These are phyloP conservation scores for Squalus acanthias DNA, from an alignment of 2,797 vertebrate genomes.

Conservation along the genomic window DNA sequence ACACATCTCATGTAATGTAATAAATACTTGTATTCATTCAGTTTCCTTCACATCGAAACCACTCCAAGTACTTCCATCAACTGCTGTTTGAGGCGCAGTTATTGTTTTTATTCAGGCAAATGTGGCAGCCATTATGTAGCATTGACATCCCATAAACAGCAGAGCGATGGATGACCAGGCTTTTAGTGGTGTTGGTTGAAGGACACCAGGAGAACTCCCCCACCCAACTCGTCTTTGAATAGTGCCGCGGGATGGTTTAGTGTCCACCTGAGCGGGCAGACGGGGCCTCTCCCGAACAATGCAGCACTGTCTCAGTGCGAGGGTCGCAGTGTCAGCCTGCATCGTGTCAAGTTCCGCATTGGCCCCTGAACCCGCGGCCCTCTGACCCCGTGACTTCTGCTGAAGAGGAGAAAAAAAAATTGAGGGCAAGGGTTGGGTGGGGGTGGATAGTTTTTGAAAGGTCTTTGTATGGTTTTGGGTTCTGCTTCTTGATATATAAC, in stretches of 20 bases:
- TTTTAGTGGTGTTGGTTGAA: neutral
- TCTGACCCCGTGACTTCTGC: neutral
- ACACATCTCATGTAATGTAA: neutral
- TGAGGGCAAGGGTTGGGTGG: neutral
- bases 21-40: neutral
- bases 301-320: neutral
- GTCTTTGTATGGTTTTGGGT: conserved; percentile 11
- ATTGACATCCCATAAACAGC: neutral
- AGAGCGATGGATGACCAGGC: neutral
- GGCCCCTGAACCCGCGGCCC: neutral
- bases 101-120: neutral
- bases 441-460: neutral
- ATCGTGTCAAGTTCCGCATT: neutral
- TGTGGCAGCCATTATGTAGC: neutral
- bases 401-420: neutral
- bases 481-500: neutral
- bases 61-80: neutral
- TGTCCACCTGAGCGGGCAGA: neutral
- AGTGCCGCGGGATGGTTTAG: neutral
- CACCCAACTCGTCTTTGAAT: no score
- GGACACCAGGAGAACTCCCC: neutral
- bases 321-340: neutral
- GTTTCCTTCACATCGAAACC: neutral
- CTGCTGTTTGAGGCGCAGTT: neutral
- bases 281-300: neutral